Base-by-base conservation (phyloP, 2,888 invertebrate species). In the Leptarthrus brevirostris region DNA sequence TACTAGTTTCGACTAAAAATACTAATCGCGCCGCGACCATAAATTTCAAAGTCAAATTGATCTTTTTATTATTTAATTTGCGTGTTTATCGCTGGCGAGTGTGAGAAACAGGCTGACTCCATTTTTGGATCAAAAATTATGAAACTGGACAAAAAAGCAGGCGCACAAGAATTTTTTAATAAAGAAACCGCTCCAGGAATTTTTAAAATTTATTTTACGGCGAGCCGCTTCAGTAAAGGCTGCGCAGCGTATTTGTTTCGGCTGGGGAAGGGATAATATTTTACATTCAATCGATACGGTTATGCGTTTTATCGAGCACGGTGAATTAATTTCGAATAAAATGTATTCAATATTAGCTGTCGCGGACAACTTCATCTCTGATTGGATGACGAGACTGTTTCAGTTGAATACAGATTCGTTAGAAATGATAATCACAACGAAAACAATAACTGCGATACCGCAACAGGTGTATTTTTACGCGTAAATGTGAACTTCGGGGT, bases 301-400 rank as follows among this genome's bases (percentile, higher is more conserved):
- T 52, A 44, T 58, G 64, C 12, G 40, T 64, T 64, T 64, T 36
- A 44, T 44, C 24, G 44, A 54, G 26, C 44, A 58, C 24, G 47
- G 40, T 72, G 72, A 72, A 72, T 72, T 72, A 72, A 72, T 72
- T 72, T 72, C 72, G 8, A 56, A 72, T 72, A 72, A 72, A 72
- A 44, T 72, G 18, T 26, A 44, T 58, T 72, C 72, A 58, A 72
- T 58, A 69, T 69, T 71, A 18, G 54, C 54, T 44, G 22, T 36
- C 54, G 71, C 6, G 64, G 24, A 64, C 44, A 44, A 44, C 22
- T 44, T 64, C 36, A 36, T 24, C 36, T 64, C 44, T 64, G 44
- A 64, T 64, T 64, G 44, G 44, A 24, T 24, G 64, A 44, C 2
- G 8, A 18, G 64, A 16, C 14, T 20, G 6, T 14, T n/a, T 12